Conservation (phyloP, 2,113 vertebrate species). For the Pseudorectes ferrugineus region DNA sequence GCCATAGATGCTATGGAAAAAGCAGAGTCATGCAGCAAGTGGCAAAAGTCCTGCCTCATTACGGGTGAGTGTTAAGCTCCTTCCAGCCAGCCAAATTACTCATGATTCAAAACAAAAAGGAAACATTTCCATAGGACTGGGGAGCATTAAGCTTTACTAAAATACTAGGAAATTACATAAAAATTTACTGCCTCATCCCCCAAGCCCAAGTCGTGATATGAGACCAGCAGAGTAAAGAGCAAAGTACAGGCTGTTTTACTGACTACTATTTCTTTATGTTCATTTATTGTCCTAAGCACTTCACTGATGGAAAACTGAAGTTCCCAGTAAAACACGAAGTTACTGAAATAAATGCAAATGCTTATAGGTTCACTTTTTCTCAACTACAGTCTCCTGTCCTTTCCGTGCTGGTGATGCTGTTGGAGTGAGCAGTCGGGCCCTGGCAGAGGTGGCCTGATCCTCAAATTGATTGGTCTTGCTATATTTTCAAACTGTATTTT, state of each 20-base stretch:
- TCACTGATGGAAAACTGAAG: neutral
- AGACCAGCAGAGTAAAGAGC: neutral
- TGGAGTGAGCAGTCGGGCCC: rapidly evolving
- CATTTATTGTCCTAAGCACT: neutral
- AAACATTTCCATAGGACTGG: neutral
- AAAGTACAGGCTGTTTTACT: neutral
- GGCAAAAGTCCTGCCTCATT: neutral
- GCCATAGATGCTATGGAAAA: neutral
- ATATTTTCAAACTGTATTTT: neutral
- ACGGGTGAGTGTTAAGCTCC: rapidly evolving
- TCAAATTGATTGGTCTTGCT: neutral
- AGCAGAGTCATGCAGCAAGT: neutral
- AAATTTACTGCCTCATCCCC: neutral
- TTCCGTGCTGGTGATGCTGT: rapidly evolving
- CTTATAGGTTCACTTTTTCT: neutral
- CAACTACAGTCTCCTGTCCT: neutral
- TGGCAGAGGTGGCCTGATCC: neutral
- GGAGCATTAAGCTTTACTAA: neutral
- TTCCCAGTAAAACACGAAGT: neutral
- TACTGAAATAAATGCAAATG: neutral
- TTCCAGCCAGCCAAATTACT: neutral
- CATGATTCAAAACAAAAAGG: neutral
- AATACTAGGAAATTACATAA: neutral
- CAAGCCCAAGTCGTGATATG: neutral
- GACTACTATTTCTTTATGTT: neutral